These are phyloP conservation scores for Urocynchramus pylzowi DNA, from an alignment of 2,113 vertebrate species.

Conservation along the genomic window DNA sequence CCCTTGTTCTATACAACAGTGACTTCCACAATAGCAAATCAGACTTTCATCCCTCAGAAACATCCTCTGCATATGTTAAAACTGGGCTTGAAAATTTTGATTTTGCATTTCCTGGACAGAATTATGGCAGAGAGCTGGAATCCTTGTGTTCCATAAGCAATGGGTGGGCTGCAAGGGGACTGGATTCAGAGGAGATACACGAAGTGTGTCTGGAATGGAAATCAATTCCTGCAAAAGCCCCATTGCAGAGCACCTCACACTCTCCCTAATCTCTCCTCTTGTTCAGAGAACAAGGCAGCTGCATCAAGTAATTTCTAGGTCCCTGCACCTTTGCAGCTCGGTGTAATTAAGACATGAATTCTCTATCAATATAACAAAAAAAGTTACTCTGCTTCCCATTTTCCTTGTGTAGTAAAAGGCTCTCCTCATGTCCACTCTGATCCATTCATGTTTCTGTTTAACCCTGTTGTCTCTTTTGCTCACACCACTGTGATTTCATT, in stretches of 20 bases:
- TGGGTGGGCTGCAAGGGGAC: background rate
- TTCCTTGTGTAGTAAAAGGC: too few relatives aligned
- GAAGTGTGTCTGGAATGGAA: background rate
- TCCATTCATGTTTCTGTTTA: background rate
- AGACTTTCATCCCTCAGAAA: background rate
- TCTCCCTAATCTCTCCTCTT: background rate
- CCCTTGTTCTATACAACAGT: rapidly evolving
- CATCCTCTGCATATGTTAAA: background rate
- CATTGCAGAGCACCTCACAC: background rate
- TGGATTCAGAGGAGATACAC: background rate
- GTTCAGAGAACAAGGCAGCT: background rate
- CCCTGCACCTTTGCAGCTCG: background rate
- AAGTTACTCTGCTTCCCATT: background rate
- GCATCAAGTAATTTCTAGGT: background rate
- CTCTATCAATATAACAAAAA: background rate
- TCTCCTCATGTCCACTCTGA: background rate
- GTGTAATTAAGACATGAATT: background rate
- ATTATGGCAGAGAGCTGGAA: background rate
- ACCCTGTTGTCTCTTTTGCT: background rate
- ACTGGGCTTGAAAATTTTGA: background rate
- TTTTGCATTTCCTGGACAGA: background rate
- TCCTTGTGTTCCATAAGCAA: background rate
- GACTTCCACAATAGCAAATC: background rate
- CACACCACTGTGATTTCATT: background rate
- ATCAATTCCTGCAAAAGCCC: background rate